Evolutionary conservation across 2,797 vertebrate species (phyloP).

Genomic region (Nannoperca australis): DNA sequence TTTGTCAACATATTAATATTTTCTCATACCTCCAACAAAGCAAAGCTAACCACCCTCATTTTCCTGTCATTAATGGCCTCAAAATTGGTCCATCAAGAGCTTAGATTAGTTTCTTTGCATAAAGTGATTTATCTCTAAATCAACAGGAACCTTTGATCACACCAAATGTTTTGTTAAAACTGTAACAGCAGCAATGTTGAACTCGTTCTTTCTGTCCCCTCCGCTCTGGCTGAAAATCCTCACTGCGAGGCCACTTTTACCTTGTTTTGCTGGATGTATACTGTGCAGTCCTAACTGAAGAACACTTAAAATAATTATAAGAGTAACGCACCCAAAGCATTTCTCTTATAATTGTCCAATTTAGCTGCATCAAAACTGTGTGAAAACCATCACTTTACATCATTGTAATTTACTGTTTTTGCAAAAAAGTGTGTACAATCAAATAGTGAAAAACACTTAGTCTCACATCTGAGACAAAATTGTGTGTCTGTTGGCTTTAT

Average conservation of each 20-base stretch:
- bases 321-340: neutral
- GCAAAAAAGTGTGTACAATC: neutral
- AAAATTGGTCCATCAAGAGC: slow-evolving; percentile 46
- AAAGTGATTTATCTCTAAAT: slow-evolving; percentile 32
- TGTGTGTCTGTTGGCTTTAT: neutral
- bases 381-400: neutral
- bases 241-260: neutral
- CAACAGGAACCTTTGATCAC: slow-evolving; percentile 14
- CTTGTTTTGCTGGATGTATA: neutral
- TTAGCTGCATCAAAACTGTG: neutral
- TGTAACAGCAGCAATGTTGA: slow-evolving; percentile 10
- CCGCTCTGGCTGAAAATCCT: neutral
- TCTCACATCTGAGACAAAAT: neutral
- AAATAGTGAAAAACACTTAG: neutral
- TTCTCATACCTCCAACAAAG: slow-evolving; percentile 46
- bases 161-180: neutral
- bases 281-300: neutral
- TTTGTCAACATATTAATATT: slow-evolving; percentile 75
- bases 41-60: slow-evolving; percentile 59
- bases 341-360: neutral
- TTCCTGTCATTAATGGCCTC: slow-evolving; percentile 50
- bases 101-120: slow-evolving; percentile 33
- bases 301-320: slow-evolving; percentile 1
- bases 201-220: neutral
- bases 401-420: neutral